Conservation (phyloP, 1,140 invertebrate species). For the Bactericera cockerelli region DNA sequence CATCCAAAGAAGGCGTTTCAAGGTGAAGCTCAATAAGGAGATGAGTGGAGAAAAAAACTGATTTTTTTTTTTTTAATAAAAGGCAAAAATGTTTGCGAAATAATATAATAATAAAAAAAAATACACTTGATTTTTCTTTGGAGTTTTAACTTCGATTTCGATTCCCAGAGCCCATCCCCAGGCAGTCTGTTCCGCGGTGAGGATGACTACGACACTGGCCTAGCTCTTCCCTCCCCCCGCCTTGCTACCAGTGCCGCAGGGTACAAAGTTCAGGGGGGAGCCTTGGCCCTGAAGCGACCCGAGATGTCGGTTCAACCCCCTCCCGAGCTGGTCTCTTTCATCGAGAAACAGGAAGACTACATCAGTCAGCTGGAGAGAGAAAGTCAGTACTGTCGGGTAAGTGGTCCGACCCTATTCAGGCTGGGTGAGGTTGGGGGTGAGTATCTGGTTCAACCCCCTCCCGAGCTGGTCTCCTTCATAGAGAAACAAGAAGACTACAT, state of each 20-base stretch:
- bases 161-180: not conserved
- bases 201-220: not conserved
- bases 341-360: slow-evolving; percentile 67
- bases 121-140: no score
- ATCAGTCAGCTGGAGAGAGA: slow-evolving; percentile 67
- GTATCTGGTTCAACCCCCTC: slow-evolving; percentile 24
- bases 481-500: slow-evolving; percentile 72
- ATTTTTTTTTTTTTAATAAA: no score
- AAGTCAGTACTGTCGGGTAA: slow-evolving; percentile 55
- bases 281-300: slow-evolving; percentile 5
- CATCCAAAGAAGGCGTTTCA: no score
- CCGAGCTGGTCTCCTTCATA: slow-evolving; percentile 51
- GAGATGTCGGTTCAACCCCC: slow-evolving; percentile 21
- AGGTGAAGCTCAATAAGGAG: no score
- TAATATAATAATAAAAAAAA: no score
- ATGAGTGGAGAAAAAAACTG: no score
- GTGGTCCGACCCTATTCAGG: no score
- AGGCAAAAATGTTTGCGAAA: no score
- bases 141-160: no score
- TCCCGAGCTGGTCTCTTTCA: slow-evolving; percentile 48
- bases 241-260: not conserved
- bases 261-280: not conserved
- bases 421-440: no score
- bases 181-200: not conserved
- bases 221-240: not conserved